These are phyloP conservation scores for Cossypha polioptera DNA, from an alignment of 2,797 vertebrate species.

Conservation along the genomic window DNA sequence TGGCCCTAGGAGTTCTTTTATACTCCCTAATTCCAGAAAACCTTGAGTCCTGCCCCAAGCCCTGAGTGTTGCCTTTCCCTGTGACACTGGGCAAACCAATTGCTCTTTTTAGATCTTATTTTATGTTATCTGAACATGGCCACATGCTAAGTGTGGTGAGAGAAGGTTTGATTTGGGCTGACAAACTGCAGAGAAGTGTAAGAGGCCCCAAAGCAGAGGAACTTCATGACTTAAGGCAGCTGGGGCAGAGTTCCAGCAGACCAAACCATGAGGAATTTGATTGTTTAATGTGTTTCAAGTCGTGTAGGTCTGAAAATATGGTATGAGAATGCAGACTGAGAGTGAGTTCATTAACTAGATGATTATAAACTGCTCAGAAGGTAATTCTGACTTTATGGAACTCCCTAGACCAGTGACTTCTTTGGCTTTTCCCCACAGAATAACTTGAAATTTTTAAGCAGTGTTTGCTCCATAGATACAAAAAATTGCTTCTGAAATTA, in stretches of 20 bases:
- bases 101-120: not conserved
- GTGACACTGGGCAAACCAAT: not conserved
- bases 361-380: not conserved
- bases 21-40: not conserved
- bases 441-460: slow-evolving; percentile 9
- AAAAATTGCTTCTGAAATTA: slow-evolving; percentile 74
- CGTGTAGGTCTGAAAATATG: not conserved
- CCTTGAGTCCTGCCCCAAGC: not conserved
- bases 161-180: not conserved
- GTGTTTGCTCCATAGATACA: slow-evolving; percentile 56
- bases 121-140: not conserved
- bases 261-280: not conserved
- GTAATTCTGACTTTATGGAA: not conserved
- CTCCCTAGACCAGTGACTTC: not conserved
- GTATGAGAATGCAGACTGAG: not conserved
- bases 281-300: not conserved
- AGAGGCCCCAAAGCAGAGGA: not conserved
- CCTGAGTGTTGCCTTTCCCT: not conserved
- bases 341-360: not conserved
- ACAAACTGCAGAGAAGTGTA: not conserved
- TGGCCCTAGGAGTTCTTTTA: not conserved
- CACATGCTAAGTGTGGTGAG: rapidly evolving
- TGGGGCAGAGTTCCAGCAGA: not conserved
- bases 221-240: not conserved
- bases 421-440: slow-evolving; percentile 28